phyloP scores from a whole-genome alignment of 2,888 invertebrate species.

The Nezara viridula region DNA sequence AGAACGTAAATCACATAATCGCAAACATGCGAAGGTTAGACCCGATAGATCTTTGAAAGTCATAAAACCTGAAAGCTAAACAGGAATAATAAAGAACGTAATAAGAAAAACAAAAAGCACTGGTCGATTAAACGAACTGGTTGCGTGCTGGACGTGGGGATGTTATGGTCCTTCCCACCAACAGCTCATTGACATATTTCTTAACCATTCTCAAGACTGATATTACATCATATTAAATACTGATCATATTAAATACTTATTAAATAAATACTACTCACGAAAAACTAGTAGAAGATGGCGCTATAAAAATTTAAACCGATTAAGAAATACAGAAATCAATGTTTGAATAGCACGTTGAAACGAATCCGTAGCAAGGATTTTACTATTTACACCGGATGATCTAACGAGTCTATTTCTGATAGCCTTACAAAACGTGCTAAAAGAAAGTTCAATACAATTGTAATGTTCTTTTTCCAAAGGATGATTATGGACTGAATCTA shows the following conservation, averaged over 20 bases:
- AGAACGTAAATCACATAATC: no score
- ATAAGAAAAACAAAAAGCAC: background rate
- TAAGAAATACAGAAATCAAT: no score
- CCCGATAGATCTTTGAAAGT: background rate
- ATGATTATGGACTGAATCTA: slow-evolving; percentile 1
- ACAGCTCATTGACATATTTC: background rate
- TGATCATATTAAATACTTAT: no score
- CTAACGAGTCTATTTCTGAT: background rate
- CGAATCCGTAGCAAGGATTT: background rate
- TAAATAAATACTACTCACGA: no score
- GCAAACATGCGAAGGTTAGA: background rate
- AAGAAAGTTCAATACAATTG: background rate
- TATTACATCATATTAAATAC: background rate
- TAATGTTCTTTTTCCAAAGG: background rate
- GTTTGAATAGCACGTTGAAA: no score
- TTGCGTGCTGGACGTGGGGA: no score
- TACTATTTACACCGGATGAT: background rate
- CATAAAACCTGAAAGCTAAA: background rate
- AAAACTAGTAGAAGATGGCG: no score
- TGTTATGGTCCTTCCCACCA: background rate
- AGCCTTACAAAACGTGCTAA: background rate
- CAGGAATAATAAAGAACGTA: background rate
- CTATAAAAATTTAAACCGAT: no score
- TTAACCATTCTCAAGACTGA: no score
- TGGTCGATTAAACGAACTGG: background rate